Evolutionary conservation across 2,888 invertebrate species (phyloP).

Genomic region (Linnaemya tessellans): DNA sequence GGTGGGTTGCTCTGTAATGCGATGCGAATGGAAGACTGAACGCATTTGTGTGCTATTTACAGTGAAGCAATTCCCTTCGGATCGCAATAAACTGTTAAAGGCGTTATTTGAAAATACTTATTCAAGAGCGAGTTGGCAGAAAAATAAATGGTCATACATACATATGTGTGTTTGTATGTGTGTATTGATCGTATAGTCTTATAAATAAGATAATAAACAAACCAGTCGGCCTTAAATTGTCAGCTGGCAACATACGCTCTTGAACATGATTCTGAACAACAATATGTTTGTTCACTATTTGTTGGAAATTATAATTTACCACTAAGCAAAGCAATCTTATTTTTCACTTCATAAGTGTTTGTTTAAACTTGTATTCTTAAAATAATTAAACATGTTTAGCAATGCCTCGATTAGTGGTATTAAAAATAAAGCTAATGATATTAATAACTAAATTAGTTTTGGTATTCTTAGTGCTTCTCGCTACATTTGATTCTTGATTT

Average conservation of each 20-base stretch:
- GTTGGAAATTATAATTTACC: slow-evolving; percentile 20
- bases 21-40: too few relatives aligned
- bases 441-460: neutral
- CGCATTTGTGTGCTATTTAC: too few relatives aligned
- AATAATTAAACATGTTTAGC: slow-evolving; percentile 49
- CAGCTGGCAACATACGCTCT: slow-evolving; percentile 37
- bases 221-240: slow-evolving; percentile 59
- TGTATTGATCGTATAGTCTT: neutral
- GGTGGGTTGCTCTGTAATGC: too few relatives aligned
- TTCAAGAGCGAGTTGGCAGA: too few relatives aligned
- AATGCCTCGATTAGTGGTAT: slow-evolving; percentile 4
- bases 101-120: too few relatives aligned
- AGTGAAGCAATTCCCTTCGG: too few relatives aligned
- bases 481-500: neutral
- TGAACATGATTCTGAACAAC: slow-evolving; percentile 59
- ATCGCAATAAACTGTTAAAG: too few relatives aligned
- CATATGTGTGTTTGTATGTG: neutral
- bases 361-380: neutral
- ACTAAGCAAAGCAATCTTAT: neutral
- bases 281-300: slow-evolving; percentile 12
- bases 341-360: neutral
- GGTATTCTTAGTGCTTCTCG: neutral
- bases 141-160: too few relatives aligned
- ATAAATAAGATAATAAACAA: slow-evolving; percentile 38
- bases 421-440: neutral